These are phyloP conservation scores for Andricus curvator DNA, from an alignment of 2,888 invertebrate genomes.

Conservation along the genomic window DNA sequence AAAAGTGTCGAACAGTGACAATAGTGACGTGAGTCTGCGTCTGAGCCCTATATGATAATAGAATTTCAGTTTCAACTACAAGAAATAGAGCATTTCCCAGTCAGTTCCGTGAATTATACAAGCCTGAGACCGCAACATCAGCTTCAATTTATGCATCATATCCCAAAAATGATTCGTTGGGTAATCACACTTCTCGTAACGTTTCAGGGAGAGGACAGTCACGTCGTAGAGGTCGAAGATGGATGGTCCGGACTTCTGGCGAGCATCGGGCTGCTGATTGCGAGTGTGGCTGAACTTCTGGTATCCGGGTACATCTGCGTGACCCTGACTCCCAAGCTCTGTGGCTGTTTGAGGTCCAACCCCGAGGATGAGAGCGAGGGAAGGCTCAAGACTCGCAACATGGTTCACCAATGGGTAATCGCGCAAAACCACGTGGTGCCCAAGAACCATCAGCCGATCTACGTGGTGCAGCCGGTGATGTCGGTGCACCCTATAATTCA, in stretches of 20 bases:
- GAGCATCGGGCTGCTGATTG: constrained; percentile 83
- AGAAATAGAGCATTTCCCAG: background rate
- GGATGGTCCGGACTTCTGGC: constrained; percentile 83
- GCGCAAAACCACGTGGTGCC: constrained; percentile 72
- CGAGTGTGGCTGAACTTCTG: constrained; percentile 80
- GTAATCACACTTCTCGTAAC: constrained; percentile 26
- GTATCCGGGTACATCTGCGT: constrained; percentile 74
- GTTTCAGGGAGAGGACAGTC: constrained; percentile 65
- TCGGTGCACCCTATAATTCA: constrained; percentile 74
- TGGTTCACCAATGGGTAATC: constrained; percentile 76
- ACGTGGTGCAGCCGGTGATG: constrained; percentile 74
- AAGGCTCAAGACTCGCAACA: constrained; percentile 73
- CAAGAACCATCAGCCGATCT: constrained; percentile 72
- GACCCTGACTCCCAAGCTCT: constrained; percentile 73
- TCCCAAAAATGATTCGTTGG: constrained; percentile 20
- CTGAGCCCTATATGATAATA: too few species aligned
- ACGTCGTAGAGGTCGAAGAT: constrained; percentile 77
- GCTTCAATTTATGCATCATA: constrained; percentile 28
- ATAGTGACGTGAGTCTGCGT: too few species aligned
- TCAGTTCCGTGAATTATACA: background rate
- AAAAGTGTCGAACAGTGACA: too few species aligned
- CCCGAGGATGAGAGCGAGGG: constrained; percentile 62
- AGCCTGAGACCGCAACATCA: background rate
- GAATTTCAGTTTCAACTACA: too few species aligned
- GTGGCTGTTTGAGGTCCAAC: constrained; percentile 68